Conservation (phyloP, 2,113 vertebrate genomes). For the Cinclus cinclus region DNA sequence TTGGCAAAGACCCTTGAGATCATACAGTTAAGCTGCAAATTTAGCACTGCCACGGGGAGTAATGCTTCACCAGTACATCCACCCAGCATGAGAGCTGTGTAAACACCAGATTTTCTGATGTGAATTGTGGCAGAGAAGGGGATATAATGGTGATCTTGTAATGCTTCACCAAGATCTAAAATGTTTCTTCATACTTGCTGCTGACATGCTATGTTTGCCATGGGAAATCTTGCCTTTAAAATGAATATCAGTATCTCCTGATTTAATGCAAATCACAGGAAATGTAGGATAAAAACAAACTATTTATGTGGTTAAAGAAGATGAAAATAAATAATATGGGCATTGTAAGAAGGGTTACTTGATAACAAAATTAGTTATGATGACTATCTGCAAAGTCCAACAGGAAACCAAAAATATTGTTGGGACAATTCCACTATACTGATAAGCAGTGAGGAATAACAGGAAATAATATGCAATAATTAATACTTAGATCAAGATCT, state of each 20-base stretch:
- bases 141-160: not conserved
- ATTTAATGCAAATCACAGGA: not conserved
- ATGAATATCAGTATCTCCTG: not conserved
- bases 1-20: not conserved
- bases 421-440: not conserved
- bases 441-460: not conserved
- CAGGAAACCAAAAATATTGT: not conserved
- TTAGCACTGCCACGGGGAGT: not conserved
- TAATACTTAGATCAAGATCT: not conserved
- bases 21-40: not conserved
- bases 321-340: not conserved
- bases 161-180: not conserved
- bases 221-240: not conserved
- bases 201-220: not conserved
- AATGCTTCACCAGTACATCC: not conserved
- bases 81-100: not conserved
- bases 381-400: not conserved
- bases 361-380: not conserved
- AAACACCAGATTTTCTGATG: not conserved
- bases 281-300: not conserved
- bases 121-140: not conserved
- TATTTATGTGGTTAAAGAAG: not conserved
- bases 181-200: not conserved
- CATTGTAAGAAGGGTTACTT: not conserved
- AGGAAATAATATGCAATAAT: not conserved